Percentiles rank a stretch among this genome's conserved stretches.
Evolutionary conservation across 2,888 invertebrate genomes (phyloP).

Genomic region (Orchesella flavescens): DNA sequence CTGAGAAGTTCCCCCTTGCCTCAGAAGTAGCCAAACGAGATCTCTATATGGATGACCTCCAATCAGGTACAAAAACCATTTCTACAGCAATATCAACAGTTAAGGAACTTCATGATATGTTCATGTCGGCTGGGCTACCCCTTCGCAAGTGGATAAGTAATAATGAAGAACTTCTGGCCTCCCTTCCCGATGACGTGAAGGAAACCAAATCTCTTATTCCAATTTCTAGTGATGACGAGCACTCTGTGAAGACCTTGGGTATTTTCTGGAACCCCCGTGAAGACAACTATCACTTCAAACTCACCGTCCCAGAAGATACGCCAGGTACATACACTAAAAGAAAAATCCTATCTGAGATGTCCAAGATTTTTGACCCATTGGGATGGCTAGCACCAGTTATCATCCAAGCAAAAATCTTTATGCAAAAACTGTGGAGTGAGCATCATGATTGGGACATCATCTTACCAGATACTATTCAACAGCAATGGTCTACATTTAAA

Average conservation of each 20-base stretch:
- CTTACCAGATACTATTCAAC: background rate
- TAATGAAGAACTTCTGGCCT: constrained; percentile 12
- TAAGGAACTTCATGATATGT: constrained; percentile 6
- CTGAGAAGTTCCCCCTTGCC: constrained; percentile 48
- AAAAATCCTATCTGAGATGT: background rate
- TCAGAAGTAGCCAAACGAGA: constrained; percentile 63
- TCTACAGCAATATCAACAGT: background rate
- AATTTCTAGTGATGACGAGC: background rate
- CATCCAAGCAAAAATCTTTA: constrained; percentile 35
- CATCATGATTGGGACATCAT: constrained; percentile 43
- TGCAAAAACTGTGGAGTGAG: constrained; percentile 33
- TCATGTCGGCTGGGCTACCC: background rate
- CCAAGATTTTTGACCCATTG: constrained; percentile 38
- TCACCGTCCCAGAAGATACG: background rate
- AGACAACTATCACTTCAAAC: background rate
- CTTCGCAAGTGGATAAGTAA: constrained; percentile 51
- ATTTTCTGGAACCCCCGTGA: background rate
- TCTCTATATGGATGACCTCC: constrained; percentile 73
- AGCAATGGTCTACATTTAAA: constrained; percentile 1
- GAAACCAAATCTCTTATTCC: constrained; percentile 17
- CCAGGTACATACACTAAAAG: constrained; percentile 1
- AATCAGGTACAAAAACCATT: constrained; percentile 31
- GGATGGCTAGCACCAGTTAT: constrained; percentile 47
- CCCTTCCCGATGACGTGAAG: constrained; percentile 31
- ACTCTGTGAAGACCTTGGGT: constrained; percentile 39